A percentile compares a stretch with the other conserved stretches of the same genome.
Conservation (phyloP, 2,888 invertebrate species). For the Tribolium freemani region DNA sequence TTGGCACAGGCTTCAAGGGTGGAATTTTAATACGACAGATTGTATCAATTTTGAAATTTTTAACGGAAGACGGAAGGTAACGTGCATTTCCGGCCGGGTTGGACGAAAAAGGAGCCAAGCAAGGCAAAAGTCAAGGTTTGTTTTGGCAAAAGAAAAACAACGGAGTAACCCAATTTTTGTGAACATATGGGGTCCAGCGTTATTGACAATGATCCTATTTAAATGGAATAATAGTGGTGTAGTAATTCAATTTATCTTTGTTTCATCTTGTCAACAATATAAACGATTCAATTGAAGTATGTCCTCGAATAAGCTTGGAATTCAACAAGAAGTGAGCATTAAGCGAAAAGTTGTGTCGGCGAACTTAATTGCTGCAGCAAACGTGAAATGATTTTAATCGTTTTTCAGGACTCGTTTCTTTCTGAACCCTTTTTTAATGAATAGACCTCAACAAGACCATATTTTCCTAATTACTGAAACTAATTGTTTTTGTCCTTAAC, state of each 20-base stretch:
- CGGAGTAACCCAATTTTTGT: slow-evolving; percentile 1
- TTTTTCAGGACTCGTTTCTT: background rate
- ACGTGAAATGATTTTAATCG: background rate
- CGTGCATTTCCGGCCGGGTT: slow-evolving; percentile 13
- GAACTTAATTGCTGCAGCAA: background rate
- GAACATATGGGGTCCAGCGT: background rate
- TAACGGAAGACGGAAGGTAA: slow-evolving; percentile 15
- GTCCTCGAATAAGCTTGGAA: background rate
- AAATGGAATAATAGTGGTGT: background rate
- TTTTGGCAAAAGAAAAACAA: background rate
- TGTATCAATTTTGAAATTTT: background rate
- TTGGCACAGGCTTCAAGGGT: slow-evolving; percentile 8
- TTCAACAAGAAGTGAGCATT: background rate
- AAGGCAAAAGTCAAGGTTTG: background rate
- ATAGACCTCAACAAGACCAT: too few species aligned
- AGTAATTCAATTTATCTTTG: slow-evolving; percentile 2
- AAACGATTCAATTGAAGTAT: background rate
- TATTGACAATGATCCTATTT: background rate
- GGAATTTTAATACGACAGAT: background rate
- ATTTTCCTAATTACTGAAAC: too few species aligned
- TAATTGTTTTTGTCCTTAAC: too few species aligned
- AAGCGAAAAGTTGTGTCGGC: background rate
- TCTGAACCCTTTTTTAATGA: background rate
- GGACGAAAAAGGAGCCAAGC: background rate
- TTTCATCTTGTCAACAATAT: background rate